These are phyloP conservation scores for Irena cyanogastra DNA, from an alignment of 2,113 vertebrate species.

Conservation along the genomic window DNA sequence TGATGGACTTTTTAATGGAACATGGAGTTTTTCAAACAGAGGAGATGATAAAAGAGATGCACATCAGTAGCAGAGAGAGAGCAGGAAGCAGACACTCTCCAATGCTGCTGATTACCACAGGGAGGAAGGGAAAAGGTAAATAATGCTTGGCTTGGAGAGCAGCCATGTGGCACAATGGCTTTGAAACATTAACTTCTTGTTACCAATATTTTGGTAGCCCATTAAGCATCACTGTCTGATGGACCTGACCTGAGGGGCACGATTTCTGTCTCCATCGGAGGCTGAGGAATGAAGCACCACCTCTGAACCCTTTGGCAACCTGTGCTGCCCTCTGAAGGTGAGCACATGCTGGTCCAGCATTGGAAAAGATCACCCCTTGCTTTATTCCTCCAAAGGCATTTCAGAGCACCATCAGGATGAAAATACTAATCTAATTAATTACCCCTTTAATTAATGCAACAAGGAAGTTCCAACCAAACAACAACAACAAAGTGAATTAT, in stretches of 20 bases:
- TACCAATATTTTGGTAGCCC: neutral
- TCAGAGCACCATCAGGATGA: neutral
- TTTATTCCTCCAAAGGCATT: neutral
- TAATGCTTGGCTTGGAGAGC: neutral
- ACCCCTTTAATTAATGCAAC: neutral
- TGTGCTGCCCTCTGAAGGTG: neutral
- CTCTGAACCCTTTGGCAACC: neutral
- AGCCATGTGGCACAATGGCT: neutral
- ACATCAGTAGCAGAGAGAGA: neutral
- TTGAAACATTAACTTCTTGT: neutral
- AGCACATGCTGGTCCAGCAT: neutral
- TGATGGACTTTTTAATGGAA: neutral
- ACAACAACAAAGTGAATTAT: neutral
- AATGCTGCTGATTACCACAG: neutral
- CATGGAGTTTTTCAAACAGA: neutral
- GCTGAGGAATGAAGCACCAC: neutral
- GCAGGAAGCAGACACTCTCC: neutral
- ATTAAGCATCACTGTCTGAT: neutral
- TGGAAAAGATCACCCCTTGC: neutral
- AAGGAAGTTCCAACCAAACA: neutral
- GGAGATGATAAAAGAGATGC: neutral
- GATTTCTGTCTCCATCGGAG: rapidly evolving
- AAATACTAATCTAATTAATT: neutral
- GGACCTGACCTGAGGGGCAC: neutral
- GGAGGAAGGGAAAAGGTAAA: neutral